Conservation (phyloP, 2,113 vertebrate genomes). For the Columba livia region DNA sequence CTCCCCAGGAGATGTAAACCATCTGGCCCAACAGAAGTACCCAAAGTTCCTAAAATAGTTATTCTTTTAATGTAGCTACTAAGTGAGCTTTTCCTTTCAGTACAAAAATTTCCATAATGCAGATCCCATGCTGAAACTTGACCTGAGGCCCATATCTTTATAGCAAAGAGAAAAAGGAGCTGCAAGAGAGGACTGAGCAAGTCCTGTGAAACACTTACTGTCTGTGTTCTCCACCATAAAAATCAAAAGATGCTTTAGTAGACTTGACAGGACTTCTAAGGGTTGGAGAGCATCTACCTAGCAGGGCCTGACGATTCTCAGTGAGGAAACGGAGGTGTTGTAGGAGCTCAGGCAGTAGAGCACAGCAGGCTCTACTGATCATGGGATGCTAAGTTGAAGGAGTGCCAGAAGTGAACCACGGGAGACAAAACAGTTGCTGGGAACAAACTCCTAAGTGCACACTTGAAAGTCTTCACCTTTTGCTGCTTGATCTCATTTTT, state of each 20-base stretch:
- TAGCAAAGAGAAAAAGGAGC: neutral
- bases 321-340: neutral
- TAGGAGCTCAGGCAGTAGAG: neutral
- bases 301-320: neutral
- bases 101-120: neutral
- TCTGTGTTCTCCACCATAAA: neutral
- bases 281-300: neutral
- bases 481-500: constrained; percentile 17
- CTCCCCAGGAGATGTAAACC: neutral
- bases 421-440: neutral
- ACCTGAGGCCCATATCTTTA: neutral
- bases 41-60: neutral
- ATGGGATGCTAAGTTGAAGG: neutral
- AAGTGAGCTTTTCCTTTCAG: neutral
- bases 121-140: neutral
- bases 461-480: neutral
- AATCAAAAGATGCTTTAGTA: neutral
- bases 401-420: neutral
- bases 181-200: neutral
- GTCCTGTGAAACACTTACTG: neutral
- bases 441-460: neutral
- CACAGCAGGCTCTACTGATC: neutral
- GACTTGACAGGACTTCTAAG: neutral
- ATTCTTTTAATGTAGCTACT: neutral
- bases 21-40: neutral